Base-by-base conservation (phyloP, 2,888 invertebrate species). In the Diarsia rubi region DNA sequence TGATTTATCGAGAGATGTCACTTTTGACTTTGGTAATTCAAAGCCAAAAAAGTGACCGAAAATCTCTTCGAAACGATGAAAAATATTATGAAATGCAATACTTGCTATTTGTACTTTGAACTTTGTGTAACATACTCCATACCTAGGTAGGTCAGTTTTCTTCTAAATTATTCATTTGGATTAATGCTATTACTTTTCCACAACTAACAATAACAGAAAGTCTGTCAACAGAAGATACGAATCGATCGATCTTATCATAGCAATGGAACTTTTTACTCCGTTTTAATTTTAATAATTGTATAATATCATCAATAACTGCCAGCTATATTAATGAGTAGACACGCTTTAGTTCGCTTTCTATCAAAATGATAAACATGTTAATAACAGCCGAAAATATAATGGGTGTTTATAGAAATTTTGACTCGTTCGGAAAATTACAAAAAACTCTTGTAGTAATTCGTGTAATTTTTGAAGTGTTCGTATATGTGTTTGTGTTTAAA, bases 351-450 rank as follows among this genome's bases (percentile, higher is more conserved):
- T 67, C 6, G 1, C 5, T 45, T 44, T 3, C 2, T n/a, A 9
- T 60, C 0, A 76, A 65, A 62, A 80, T 72, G 69, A 69, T 81
- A 21, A 68, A 67, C 6, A 60, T 66, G 27, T 62, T 74, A 42
- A 21, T 73, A 59, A 60, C 1, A 63, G 31, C 63, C 12, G 74
- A 83, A 79, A 71, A 62, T n/a, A n/a, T 59, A 31, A 31, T 71
- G 31, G 47, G 66, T 54, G 42, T 83, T 52, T 49, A 64, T 12
- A 66, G 66, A 78, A 69, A 69, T 21, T 66, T 63, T 64, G 2
- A 44, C n/a, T 31, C 19, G 42, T 4, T 70, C n/a, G 27, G 37
- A 16, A 68, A 52, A 14, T 4, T 19, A 19, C 8, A 44, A 1
- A 70, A 69, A 65, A 42, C 31, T 62, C 8, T 78, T 4, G 27